These are phyloP conservation scores for Enteromius afrohamiltoni DNA, from an alignment of 2,797 vertebrate genomes.

Conservation along the genomic window DNA sequence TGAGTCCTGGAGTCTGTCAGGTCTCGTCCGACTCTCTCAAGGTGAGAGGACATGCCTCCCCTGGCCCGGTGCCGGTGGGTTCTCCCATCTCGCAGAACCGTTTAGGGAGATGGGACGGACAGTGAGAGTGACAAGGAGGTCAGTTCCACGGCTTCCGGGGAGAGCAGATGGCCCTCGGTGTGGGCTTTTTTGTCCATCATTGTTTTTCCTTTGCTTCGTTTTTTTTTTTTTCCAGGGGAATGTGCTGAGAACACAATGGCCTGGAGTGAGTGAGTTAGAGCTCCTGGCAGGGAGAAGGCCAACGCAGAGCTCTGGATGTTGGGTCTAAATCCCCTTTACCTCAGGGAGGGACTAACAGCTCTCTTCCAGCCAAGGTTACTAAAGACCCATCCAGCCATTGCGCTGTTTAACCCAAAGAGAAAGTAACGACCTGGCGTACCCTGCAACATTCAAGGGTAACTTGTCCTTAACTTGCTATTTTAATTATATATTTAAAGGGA, in stretches of 20 bases:
- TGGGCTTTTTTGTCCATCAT: conserved; percentile 57
- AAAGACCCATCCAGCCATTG: conserved; percentile 45
- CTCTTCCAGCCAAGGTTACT: conserved; percentile 56
- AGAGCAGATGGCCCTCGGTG: conserved; percentile 61
- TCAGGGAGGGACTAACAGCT: conserved; percentile 55
- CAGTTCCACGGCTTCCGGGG: conserved; percentile 57
- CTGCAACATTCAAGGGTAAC: conserved; percentile 43
- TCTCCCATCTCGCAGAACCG: conserved; percentile 58
- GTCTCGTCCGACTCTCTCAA: conserved; percentile 59
- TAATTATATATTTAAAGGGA: conserved; percentile 14
- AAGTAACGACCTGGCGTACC: conserved; percentile 39
- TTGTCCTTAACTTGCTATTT: conserved; percentile 33
- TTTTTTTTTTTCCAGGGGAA: conserved; percentile 39
- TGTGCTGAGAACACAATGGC: conserved; percentile 53
- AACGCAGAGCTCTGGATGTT: conserved; percentile 35
- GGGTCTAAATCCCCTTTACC: conserved; percentile 47
- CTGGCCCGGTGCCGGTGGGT: conserved; percentile 57
- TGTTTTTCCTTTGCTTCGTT: conserved; percentile 32
- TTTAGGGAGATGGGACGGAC: conserved; percentile 63
- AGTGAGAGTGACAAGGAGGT: conserved; percentile 66
- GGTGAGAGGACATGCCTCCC: conserved; percentile 62
- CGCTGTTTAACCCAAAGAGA: conserved; percentile 46
- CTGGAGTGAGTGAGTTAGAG: conserved; percentile 46
- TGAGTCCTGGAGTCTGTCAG: conserved; percentile 63
- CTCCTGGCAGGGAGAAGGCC: conserved; percentile 34